Evolutionary conservation across 2,888 invertebrate genomes (phyloP).

Genomic region (Drosophila kambysellisi): DNA sequence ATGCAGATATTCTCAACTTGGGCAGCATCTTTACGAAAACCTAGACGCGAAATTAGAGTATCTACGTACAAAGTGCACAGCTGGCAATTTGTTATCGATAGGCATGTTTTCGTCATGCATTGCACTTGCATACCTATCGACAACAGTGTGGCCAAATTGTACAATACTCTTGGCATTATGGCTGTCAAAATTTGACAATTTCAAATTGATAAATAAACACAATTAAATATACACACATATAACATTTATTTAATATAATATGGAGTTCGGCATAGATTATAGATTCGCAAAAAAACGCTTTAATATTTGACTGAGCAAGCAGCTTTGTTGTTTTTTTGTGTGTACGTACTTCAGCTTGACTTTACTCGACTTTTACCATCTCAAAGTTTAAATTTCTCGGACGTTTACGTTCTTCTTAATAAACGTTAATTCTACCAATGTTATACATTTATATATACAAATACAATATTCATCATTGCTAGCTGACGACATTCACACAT

Average conservation of each 20-base stretch:
- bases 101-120: slow-evolving; percentile 22
- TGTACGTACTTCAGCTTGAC: slow-evolving; percentile 31
- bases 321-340: slow-evolving; percentile 31
- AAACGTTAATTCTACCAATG: slow-evolving; percentile 61
- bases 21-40: slow-evolving; percentile 87
- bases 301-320: slow-evolving; percentile 53
- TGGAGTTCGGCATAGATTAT: slow-evolving; percentile 68
- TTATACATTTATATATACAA: slow-evolving; percentile 74
- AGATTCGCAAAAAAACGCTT: slow-evolving; percentile 66
- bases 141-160: slow-evolving; percentile 37
- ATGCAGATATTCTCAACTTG: slow-evolving; percentile 90
- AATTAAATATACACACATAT: slow-evolving; percentile 61
- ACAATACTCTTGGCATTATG: neutral
- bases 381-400: slow-evolving; percentile 23
- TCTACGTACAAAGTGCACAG: slow-evolving; percentile 64
- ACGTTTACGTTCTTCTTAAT: slow-evolving; percentile 30
- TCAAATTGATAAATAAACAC: neutral
- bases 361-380: slow-evolving; percentile 30
- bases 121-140: slow-evolving; percentile 20
- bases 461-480: slow-evolving; percentile 61
- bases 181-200: neutral
- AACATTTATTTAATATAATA: slow-evolving; percentile 74
- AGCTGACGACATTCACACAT: slow-evolving; percentile 46
- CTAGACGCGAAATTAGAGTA: slow-evolving; percentile 35
- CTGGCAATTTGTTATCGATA: slow-evolving; percentile 62